phyloP scores from a whole-genome alignment of 2,888 invertebrate genomes.

The Pegoplata infirma region DNA sequence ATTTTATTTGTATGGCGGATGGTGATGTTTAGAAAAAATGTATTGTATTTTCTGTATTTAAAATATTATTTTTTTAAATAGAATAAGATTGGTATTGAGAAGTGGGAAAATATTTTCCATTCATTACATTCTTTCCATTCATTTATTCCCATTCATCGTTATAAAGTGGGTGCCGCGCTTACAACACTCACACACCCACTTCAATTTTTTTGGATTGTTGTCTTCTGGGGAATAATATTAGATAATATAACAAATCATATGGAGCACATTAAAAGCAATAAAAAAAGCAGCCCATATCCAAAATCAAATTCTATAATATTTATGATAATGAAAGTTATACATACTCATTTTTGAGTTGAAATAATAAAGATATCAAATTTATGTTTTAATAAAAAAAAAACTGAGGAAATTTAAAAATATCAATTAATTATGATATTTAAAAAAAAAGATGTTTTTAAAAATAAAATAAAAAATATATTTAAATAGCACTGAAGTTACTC shows the following conservation, averaged over 20 bases:
- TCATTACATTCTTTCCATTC: neutral
- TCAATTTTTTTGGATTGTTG: constrained; percentile 13
- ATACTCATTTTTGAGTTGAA: neutral
- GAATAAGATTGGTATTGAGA: neutral
- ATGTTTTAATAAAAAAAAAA: neutral
- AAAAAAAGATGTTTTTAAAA: no score
- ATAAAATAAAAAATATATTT: no score
- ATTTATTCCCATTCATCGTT: neutral
- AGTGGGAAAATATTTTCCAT: neutral
- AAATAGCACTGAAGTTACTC: no score
- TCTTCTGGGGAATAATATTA: neutral
- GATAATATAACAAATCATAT: neutral
- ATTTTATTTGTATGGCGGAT: neutral
- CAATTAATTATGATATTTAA: neutral
- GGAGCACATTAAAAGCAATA: neutral
- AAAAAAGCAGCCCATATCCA: neutral
- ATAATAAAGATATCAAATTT: neutral
- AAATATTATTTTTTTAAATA: neutral
- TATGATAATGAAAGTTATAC: constrained; percentile 7
- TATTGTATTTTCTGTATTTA: neutral
- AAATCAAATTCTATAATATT: constrained; percentile 1
- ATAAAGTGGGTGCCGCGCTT: constrained; percentile 31
- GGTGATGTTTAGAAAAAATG: neutral
- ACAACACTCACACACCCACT: constrained; percentile 54
- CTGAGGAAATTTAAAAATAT: neutral